Conservation (phyloP, 37 sponge, comb jelly and placozoan species). For the Chondrosia reniformis region DNA sequence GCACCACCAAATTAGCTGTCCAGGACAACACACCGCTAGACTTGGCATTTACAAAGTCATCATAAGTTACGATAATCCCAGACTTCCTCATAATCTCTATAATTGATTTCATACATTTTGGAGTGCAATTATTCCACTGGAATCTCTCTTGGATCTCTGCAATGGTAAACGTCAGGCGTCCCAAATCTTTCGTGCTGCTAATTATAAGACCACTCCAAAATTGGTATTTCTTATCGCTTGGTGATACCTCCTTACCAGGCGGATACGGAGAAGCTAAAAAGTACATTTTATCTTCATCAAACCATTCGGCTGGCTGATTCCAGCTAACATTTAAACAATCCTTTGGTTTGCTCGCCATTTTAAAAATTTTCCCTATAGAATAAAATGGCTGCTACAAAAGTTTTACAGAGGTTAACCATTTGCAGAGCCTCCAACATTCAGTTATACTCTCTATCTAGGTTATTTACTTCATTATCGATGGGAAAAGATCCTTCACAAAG, state of each 20-base stretch:
- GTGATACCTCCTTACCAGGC: neutral
- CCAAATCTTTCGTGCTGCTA: slow-evolving; percentile 28
- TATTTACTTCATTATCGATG: too few relatives aligned
- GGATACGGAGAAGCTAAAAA: slow-evolving; percentile 58
- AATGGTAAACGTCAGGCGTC: slow-evolving; percentile 23
- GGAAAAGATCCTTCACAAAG: too few relatives aligned
- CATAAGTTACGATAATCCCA: slow-evolving; percentile 11
- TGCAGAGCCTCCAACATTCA: too few relatives aligned
- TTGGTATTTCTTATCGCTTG: slow-evolving; percentile 31
- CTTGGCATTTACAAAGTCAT: neutral
- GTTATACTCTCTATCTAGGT: too few relatives aligned
- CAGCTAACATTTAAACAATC: too few relatives aligned
- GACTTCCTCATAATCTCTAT: slow-evolving; percentile 30
- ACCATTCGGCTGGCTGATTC: slow-evolving; percentile 54
- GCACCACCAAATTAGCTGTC: slow-evolving; percentile 18
- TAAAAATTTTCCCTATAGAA: too few relatives aligned
- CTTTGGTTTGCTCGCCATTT: too few relatives aligned
- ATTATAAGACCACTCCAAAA: slow-evolving; percentile 57
- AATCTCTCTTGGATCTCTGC: slow-evolving; percentile 34
- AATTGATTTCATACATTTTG: slow-evolving; percentile 29
- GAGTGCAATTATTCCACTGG: slow-evolving; percentile 22
- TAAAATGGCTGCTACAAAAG: too few relatives aligned
- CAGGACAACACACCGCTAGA: slow-evolving; percentile 29
- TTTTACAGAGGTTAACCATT: too few relatives aligned
- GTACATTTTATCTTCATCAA: slow-evolving; percentile 52